These are phyloP conservation scores for Trididemnum miniatum DNA, from an alignment of 23 tunicate genomes.

Conservation along the genomic window DNA sequence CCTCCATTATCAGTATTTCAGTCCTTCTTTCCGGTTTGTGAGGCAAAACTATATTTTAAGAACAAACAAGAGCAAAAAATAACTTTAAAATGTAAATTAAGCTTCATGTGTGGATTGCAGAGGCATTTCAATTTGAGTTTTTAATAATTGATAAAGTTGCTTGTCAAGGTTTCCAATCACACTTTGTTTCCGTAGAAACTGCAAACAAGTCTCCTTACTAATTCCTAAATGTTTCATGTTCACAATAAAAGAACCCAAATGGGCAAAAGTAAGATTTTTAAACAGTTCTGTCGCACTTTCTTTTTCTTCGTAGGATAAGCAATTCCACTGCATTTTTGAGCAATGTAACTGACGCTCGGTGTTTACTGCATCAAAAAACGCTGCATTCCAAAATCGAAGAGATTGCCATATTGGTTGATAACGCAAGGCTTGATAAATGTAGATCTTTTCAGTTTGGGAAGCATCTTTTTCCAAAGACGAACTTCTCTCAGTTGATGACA, in stretches of 20 bases:
- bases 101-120: not conserved
- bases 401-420: slow-evolving; percentile 85
- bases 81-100: not conserved
- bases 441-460: slow-evolving; percentile 22
- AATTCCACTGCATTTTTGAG: slow-evolving; percentile 47
- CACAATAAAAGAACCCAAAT: slow-evolving; percentile 73
- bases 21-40: too few relatives aligned
- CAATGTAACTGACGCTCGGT: slow-evolving; percentile 54
- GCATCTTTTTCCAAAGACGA: not conserved
- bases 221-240: slow-evolving; percentile 91
- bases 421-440: slow-evolving; percentile 55
- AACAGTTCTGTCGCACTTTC: slow-evolving; percentile 56
- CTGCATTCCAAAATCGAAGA: slow-evolving; percentile 91
- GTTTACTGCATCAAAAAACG: slow-evolving; percentile 81
- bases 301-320: slow-evolving; percentile 52
- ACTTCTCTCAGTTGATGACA: not conserved
- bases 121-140: slow-evolving; percentile 35
- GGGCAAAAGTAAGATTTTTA: slow-evolving; percentile 80
- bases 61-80: too few relatives aligned
- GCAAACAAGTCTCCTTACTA: slow-evolving; percentile 65
- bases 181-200: slow-evolving; percentile 80
- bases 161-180: slow-evolving; percentile 63
- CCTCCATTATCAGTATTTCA: too few relatives aligned
- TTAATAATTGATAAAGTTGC: slow-evolving; percentile 42
- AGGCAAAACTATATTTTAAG: too few relatives aligned